These are phyloP conservation scores for Perodicticus potto DNA, from an alignment of 2,797 vertebrate species.

Conservation along the genomic window DNA sequence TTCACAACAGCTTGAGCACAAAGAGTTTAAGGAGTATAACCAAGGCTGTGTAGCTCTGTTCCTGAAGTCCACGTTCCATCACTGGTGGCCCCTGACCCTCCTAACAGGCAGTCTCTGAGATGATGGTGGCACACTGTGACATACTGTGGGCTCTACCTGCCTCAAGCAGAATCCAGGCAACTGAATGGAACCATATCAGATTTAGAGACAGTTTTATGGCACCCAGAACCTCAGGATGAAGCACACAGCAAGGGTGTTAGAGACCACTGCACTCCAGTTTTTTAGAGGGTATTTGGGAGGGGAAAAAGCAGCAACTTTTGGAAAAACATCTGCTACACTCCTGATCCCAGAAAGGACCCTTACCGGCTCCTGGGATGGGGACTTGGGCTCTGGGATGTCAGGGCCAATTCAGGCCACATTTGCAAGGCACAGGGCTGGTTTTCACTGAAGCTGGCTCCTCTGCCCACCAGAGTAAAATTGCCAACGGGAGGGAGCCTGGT, in stretches of 20 bases:
- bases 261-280: not conserved
- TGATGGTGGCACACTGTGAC: rapidly evolving
- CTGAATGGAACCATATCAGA: not conserved
- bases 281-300: not conserved
- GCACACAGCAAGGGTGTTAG: too few species aligned
- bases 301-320: not conserved
- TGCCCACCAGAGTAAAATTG: not conserved
- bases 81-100: not conserved
- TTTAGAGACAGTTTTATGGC: not conserved
- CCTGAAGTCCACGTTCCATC: not conserved
- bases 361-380: not conserved
- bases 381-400: not conserved
- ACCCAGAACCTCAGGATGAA: not conserved
- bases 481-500: not conserved
- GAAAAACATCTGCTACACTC: not conserved
- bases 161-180: not conserved
- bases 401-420: not conserved
- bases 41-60: not conserved
- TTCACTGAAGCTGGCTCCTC: not conserved
- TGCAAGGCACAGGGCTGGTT: not conserved
- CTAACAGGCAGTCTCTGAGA: not conserved
- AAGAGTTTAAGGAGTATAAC: not conserved
- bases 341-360: not conserved
- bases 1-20: not conserved
- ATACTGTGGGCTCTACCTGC: not conserved